These are phyloP conservation scores for Caerostris extrusa DNA, from an alignment of 1,140 invertebrate species.

Conservation along the genomic window DNA sequence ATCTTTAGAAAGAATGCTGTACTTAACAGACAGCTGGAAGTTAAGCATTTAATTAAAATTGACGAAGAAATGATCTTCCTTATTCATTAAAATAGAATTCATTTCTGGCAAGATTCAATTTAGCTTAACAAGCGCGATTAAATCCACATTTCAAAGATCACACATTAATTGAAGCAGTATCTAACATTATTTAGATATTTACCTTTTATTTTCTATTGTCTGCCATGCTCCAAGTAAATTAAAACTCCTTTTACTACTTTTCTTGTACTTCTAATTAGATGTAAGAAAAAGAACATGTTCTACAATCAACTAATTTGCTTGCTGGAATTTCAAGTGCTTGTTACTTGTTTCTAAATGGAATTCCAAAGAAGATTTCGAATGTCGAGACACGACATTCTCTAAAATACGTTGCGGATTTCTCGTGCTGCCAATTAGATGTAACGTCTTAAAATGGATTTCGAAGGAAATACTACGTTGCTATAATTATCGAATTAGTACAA, in stretches of 20 bases:
- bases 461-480: too few species aligned
- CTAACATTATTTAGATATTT: not conserved
- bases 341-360: not conserved
- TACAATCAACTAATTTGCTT: not conserved
- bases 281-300: not conserved
- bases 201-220: not conserved
- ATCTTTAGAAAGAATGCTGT: not conserved
- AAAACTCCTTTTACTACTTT: not conserved
- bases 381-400: too few species aligned
- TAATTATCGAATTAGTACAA: too few species aligned
- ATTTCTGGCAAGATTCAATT: not conserved
- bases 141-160: not conserved
- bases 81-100: not conserved
- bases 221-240: not conserved
- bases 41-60: not conserved
- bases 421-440: too few species aligned
- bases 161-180: not conserved
- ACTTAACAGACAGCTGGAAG: not conserved
- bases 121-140: not conserved
- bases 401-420: too few species aligned
- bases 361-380: too few species aligned
- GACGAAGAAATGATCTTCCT: not conserved
- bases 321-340: not conserved
- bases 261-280: not conserved
- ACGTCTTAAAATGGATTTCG: too few species aligned